Conservation (phyloP, 2,113 vertebrate genomes). For the Mastomys coucha region DNA sequence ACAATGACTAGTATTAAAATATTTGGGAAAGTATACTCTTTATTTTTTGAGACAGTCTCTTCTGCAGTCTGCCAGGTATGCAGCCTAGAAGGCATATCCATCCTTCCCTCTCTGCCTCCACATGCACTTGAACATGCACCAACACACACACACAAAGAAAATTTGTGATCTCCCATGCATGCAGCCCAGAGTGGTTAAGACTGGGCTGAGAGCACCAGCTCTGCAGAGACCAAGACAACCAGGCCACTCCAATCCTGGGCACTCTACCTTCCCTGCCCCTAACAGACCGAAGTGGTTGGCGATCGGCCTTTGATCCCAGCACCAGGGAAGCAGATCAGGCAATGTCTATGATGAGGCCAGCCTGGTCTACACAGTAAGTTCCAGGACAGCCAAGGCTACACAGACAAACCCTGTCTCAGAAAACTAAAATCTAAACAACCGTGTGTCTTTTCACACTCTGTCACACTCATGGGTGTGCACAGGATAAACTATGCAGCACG, state of each 20-base stretch:
- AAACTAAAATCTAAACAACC: background rate
- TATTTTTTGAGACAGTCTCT: background rate
- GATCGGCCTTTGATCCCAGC: background rate
- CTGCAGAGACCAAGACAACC: background rate
- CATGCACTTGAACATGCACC: background rate
- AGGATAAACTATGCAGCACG: background rate
- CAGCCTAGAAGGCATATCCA: background rate
- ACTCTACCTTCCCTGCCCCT: background rate
- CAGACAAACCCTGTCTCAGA: background rate
- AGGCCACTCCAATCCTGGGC: background rate
- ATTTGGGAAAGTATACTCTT: background rate
- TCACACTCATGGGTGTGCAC: background rate
- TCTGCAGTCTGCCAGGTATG: background rate
- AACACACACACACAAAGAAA: no score
- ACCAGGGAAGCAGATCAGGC: background rate
- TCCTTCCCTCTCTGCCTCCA: background rate
- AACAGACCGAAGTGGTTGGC: background rate
- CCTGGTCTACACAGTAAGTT: no score
- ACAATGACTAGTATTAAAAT: background rate
- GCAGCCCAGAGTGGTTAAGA: background rate
- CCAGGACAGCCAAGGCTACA: background rate
- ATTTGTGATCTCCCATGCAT: background rate
- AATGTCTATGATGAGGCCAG: background rate
- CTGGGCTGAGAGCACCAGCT: background rate
- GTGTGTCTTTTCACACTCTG: background rate